A percentile compares a stretch with the other conserved stretches of the same genome.
phyloP scores from a whole-genome alignment of 2,113 vertebrate species.

The Oxygymnocypris stewartii region DNA sequence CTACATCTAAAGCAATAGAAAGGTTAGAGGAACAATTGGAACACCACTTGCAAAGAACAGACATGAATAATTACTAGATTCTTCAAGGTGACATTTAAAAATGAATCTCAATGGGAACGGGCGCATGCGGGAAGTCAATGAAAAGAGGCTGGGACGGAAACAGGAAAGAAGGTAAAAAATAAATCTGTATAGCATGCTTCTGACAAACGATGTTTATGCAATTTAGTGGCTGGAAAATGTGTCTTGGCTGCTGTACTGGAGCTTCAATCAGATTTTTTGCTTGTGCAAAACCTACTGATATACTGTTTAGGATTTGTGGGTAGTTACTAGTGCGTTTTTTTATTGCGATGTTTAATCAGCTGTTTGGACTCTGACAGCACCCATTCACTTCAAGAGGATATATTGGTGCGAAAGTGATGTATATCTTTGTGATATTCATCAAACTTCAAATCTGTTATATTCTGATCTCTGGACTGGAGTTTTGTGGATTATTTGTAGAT shows the following conservation, averaged over 20 bases:
- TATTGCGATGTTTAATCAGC: background rate
- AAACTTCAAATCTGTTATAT: background rate
- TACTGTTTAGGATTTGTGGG: background rate
- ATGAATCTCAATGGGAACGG: constrained; percentile 54
- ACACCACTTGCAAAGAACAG: constrained; percentile 49
- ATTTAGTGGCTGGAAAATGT: background rate
- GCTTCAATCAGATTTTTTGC: too few relatives aligned
- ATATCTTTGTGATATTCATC: background rate
- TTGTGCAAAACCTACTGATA: background rate
- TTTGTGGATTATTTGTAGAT: background rate
- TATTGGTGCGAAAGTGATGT: background rate
- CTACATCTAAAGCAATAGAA: constrained; percentile 49
- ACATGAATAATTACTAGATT: constrained; percentile 60
- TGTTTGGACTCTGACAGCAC: too few relatives aligned
- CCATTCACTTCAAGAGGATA: background rate
- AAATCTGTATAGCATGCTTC: background rate
- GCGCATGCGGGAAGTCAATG: constrained; percentile 48
- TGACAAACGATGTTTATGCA: background rate
- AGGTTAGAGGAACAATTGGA: constrained; percentile 50
- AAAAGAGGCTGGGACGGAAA: constrained; percentile 30
- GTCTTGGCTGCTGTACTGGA: background rate
- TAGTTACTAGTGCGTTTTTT: background rate
- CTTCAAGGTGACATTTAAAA: constrained; percentile 64
- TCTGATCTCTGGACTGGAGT: background rate
- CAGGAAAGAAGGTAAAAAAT: too few relatives aligned